phyloP scores from a whole-genome alignment of 2,888 invertebrate genomes.

The Tethea ocularis region DNA sequence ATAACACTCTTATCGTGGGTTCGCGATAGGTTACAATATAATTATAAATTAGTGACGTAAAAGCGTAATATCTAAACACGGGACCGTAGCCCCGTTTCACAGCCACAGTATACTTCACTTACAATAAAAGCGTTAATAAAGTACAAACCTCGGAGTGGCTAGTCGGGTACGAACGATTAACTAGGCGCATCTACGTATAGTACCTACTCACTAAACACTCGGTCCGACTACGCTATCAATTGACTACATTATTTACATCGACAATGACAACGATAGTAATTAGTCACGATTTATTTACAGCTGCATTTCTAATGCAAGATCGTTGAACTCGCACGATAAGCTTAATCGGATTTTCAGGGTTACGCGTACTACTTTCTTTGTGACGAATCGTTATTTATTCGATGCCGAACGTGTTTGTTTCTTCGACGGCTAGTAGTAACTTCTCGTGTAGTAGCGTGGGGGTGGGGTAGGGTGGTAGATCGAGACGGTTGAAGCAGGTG shows the following conservation, averaged over 20 bases:
- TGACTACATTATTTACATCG: slow-evolving; percentile 71
- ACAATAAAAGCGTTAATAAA: slow-evolving; percentile 73
- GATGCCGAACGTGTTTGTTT: slow-evolving; percentile 98
- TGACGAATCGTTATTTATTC: slow-evolving; percentile 84
- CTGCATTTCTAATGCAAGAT: slow-evolving; percentile 32
- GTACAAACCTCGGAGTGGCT: slow-evolving; percentile 70
- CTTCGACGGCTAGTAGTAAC: slow-evolving; percentile 95
- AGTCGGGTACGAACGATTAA: slow-evolving; percentile 52
- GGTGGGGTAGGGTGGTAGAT: slow-evolving; percentile 97
- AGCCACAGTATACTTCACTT: slow-evolving; percentile 79
- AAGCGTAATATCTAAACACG: slow-evolving; percentile 75
- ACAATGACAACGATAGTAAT: slow-evolving; percentile 44
- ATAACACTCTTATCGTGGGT: slow-evolving; percentile 33
- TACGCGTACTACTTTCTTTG: neutral
- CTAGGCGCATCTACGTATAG: slow-evolving; percentile 59
- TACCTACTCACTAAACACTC: slow-evolving; percentile 46
- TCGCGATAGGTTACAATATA: slow-evolving; percentile 42
- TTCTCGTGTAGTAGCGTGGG: slow-evolving; percentile 96
- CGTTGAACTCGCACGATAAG: slow-evolving; percentile 32
- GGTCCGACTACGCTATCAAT: slow-evolving; percentile 57
- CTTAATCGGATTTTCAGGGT: slow-evolving; percentile 27
- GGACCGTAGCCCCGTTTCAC: slow-evolving; percentile 73
- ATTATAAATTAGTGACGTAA: slow-evolving; percentile 77
- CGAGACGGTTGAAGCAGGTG: slow-evolving; percentile 98
- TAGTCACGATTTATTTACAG: slow-evolving; percentile 53